phyloP scores from a whole-genome alignment of 2,113 vertebrate species.

The Uria lomvia region DNA sequence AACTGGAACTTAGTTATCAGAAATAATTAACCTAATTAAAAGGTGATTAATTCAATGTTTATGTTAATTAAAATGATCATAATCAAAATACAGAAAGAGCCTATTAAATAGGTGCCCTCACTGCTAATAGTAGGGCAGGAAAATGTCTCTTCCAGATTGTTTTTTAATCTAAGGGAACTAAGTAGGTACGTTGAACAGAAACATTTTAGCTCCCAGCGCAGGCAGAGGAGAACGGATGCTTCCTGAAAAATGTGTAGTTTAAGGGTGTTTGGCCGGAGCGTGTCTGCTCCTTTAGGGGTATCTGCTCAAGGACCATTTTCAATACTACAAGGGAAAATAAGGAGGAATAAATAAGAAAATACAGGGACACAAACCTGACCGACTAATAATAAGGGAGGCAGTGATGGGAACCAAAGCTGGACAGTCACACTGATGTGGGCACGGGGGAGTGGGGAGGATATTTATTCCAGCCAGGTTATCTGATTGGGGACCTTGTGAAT shows the following conservation, averaged over 20 bases:
- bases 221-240: neutral
- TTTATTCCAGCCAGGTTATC: neutral
- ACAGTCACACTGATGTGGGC: neutral
- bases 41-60: constrained; percentile 17
- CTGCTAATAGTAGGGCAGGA: neutral
- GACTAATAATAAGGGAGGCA: neutral
- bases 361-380: neutral
- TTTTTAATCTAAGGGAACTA: neutral
- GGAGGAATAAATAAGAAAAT: neutral
- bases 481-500: neutral
- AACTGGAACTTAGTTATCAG: neutral
- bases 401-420: neutral
- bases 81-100: neutral
- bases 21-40: constrained; percentile 43
- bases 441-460: neutral
- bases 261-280: neutral
- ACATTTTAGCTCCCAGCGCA: neutral
- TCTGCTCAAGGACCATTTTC: neutral
- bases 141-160: neutral
- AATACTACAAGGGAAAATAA: neutral
- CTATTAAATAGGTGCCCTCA: neutral
- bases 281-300: neutral
- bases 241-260: neutral
- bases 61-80: constrained; percentile 37
- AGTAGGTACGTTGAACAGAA: neutral